Percentiles rank a stretch among this genome's conserved stretches.
phyloP scores from a whole-genome alignment of 2,797 vertebrate species.

The Carapus acus region DNA sequence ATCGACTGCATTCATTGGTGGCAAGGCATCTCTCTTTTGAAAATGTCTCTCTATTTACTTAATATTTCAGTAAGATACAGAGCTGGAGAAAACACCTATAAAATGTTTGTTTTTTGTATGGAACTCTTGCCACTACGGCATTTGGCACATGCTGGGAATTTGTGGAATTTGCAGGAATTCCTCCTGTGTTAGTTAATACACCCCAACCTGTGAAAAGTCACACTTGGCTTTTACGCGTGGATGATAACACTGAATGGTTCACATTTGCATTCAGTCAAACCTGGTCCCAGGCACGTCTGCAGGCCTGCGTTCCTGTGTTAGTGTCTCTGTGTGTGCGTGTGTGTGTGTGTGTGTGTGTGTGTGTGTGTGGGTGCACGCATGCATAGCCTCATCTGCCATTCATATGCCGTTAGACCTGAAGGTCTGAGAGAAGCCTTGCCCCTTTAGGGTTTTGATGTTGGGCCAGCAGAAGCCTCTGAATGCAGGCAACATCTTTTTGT shows the following conservation, averaged over 20 bases:
- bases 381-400: conserved; percentile 47
- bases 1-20: neutral
- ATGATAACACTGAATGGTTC: conserved; percentile 34
- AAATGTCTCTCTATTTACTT: neutral
- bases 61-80: neutral
- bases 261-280: conserved; percentile 49
- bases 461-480: conserved; percentile 28
- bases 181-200: conserved; percentile 18
- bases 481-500: conserved; percentile 33
- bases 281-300: conserved; percentile 14
- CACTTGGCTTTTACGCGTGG: conserved; percentile 39
- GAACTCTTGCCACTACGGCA: conserved; percentile 17
- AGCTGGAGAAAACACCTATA: conserved; percentile 3
- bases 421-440: conserved; percentile 25
- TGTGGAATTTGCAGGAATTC: conserved; percentile 33
- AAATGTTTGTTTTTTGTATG: conserved; percentile 9
- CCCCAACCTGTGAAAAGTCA: conserved; percentile 53
- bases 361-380: no score
- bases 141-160: conserved; percentile 11
- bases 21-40: neutral
- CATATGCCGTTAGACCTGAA: conserved; percentile 44
- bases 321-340: no score
- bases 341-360: no score
- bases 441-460: conserved; percentile 38
- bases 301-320: conserved; percentile 24